Evolutionary conservation across 1,140 invertebrate genomes (phyloP).

Genomic region (Neodiprion lecontei): DNA sequence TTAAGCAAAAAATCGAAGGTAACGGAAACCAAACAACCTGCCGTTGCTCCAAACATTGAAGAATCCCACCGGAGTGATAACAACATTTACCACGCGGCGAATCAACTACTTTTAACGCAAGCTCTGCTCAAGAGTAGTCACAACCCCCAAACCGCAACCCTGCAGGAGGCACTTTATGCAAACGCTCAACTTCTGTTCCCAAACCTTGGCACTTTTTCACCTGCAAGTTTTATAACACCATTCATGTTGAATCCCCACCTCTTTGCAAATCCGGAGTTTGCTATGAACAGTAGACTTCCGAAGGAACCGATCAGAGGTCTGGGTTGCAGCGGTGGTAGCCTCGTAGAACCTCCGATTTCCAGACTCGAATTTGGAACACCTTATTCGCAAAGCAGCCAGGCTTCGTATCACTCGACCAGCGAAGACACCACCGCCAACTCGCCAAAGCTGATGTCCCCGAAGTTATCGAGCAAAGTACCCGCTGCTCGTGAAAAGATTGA

Average conservation of each 20-base stretch:
- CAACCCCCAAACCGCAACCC: conserved; percentile 42
- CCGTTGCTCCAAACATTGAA: conserved; percentile 17
- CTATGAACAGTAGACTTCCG: conserved; percentile 70
- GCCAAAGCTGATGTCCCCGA: conserved; percentile 38
- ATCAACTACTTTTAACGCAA: conserved; percentile 64
- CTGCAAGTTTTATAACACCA: conserved; percentile 60
- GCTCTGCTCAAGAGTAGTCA: conserved; percentile 67
- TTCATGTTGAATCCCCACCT: conserved; percentile 65
- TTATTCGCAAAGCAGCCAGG: conserved; percentile 35
- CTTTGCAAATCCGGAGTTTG: conserved; percentile 64
- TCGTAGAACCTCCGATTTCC: conserved; percentile 63
- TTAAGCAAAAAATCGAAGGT: conserved; percentile 78
- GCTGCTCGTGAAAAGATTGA: conserved; percentile 43
- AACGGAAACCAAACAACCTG: conserved; percentile 41
- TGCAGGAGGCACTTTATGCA: conserved; percentile 60
- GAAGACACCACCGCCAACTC: conserved; percentile 36
- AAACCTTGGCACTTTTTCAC: conserved; percentile 60
- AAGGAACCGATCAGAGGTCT: conserved; percentile 71
- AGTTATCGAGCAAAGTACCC: conserved; percentile 26
- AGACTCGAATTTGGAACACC: conserved; percentile 39
- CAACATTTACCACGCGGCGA: conserved; percentile 59
- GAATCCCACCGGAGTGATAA: conserved; percentile 36
- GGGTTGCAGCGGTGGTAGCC: conserved; percentile 70
- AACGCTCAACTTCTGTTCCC: conserved; percentile 61
- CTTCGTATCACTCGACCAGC: conserved; percentile 27